Conservation (phyloP, 2,888 invertebrate species). For the Drosophila koepferae region DNA sequence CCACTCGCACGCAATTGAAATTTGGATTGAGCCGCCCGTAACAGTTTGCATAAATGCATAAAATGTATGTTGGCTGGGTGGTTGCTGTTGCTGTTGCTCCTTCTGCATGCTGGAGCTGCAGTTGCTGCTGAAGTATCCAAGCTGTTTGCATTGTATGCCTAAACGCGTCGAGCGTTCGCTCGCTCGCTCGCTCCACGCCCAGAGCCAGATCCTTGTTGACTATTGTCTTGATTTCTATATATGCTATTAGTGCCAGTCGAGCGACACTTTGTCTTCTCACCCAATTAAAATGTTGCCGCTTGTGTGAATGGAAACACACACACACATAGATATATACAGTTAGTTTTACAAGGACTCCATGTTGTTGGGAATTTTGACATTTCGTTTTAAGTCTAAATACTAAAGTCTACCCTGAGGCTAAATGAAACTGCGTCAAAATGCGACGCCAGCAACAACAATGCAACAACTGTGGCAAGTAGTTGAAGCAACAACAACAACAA, state of each 20-base stretch:
- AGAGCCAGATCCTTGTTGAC: constrained; percentile 52
- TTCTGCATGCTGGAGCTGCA: neutral
- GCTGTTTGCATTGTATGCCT: constrained; percentile 61
- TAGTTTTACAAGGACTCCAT: constrained; percentile 45
- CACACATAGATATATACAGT: neutral
- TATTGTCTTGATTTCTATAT: constrained; percentile 64
- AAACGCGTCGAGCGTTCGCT: constrained; percentile 45
- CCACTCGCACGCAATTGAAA: constrained; percentile 30
- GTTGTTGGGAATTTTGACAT: constrained; percentile 38
- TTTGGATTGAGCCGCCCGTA: constrained; percentile 18
- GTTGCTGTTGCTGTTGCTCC: neutral
- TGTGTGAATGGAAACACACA: constrained; percentile 17
- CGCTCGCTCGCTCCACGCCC: constrained; percentile 16
- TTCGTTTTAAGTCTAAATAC: constrained; percentile 43
- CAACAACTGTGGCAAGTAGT: constrained; percentile 9
- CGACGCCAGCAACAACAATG: constrained; percentile 36
- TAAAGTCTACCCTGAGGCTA: constrained; percentile 49
- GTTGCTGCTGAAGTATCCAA: constrained; percentile 48
- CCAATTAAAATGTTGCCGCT: constrained; percentile 70
- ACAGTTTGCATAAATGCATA: constrained; percentile 75
- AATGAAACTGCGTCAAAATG: constrained; percentile 66
- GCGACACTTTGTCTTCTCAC: constrained; percentile 73
- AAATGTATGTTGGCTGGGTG: constrained; percentile 46
- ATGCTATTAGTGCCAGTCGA: constrained; percentile 72
- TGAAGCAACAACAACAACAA: constrained; percentile 2